Percentiles rank a stretch among this genome's conserved stretches.
Conservation (phyloP, 1,140 invertebrate species). For the Thrips palmi region DNA sequence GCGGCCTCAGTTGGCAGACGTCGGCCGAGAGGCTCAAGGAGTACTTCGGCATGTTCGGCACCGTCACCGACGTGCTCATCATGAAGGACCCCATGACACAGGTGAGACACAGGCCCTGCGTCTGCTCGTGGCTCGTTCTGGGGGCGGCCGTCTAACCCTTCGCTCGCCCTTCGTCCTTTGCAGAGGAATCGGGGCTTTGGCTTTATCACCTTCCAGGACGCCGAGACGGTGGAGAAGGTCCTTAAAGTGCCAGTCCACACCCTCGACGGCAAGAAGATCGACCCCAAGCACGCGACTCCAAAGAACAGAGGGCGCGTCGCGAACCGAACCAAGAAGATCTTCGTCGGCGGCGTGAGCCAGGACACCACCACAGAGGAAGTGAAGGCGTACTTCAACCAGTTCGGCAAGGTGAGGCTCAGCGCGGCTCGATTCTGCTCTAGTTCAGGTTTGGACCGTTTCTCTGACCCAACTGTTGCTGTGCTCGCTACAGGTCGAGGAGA, state of each 20-base stretch:
- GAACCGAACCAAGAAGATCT: slow-evolving; percentile 81
- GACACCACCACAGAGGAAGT: slow-evolving; percentile 82
- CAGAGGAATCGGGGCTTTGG: slow-evolving; percentile 85
- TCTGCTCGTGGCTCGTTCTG: background rate
- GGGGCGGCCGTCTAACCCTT: background rate
- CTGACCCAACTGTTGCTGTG: background rate
- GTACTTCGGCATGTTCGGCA: slow-evolving; percentile 81
- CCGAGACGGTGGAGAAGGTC: slow-evolving; percentile 74
- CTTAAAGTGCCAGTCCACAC: slow-evolving; percentile 78
- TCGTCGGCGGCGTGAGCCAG: slow-evolving; percentile 79
- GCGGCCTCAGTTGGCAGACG: slow-evolving; percentile 80
- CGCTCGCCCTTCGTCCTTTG: slow-evolving; percentile 19
- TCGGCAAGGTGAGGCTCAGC: slow-evolving; percentile 77
- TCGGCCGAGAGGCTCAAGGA: slow-evolving; percentile 75
- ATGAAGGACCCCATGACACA: slow-evolving; percentile 89
- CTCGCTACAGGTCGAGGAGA: slow-evolving; percentile 42
- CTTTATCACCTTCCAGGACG: slow-evolving; percentile 83
- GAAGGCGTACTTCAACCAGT: slow-evolving; percentile 78
- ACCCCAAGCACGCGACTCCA: slow-evolving; percentile 81
- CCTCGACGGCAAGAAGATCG: slow-evolving; percentile 85
- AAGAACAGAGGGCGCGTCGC: slow-evolving; percentile 71
- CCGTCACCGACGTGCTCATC: slow-evolving; percentile 79
- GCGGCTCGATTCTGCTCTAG: no score
- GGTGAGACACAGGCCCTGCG: slow-evolving; percentile 32
- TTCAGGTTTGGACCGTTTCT: no score